Conservation (phyloP, 2,113 vertebrate genomes). For the Odocoileus virginianus region DNA sequence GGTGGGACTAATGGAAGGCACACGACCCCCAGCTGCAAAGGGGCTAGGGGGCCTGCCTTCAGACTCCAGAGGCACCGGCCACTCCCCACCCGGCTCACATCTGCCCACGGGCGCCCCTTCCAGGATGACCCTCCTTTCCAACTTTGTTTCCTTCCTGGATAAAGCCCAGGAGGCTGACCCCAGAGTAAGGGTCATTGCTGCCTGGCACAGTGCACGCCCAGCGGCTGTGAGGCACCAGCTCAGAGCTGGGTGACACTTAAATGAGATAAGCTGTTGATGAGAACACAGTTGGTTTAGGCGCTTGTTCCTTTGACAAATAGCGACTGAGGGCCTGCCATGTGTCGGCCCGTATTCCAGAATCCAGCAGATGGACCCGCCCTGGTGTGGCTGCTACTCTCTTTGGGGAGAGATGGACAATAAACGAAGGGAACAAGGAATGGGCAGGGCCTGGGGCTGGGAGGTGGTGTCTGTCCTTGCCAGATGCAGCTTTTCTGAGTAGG, state of each 20-base stretch:
- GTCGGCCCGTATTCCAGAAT: rapidly evolving
- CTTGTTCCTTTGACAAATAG: background rate
- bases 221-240: background rate
- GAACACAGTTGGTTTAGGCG: background rate
- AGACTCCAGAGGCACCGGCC: background rate
- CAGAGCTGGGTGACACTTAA: background rate
- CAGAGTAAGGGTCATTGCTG: background rate
- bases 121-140: background rate
- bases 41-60: background rate
- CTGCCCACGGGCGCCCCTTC: background rate
- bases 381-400: background rate
- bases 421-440: background rate
- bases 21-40: background rate
- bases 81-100: background rate
- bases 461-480: background rate
- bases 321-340: background rate
- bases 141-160: background rate
- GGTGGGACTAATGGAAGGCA: background rate
- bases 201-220: background rate
- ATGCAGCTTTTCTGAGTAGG: background rate
- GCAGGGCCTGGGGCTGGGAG: background rate
- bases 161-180: background rate
- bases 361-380: background rate
- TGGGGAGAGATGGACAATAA: background rate
- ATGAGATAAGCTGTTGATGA: background rate